Conservation (phyloP, 2,888 invertebrate genomes). For the Chrysolina oricalcia region DNA sequence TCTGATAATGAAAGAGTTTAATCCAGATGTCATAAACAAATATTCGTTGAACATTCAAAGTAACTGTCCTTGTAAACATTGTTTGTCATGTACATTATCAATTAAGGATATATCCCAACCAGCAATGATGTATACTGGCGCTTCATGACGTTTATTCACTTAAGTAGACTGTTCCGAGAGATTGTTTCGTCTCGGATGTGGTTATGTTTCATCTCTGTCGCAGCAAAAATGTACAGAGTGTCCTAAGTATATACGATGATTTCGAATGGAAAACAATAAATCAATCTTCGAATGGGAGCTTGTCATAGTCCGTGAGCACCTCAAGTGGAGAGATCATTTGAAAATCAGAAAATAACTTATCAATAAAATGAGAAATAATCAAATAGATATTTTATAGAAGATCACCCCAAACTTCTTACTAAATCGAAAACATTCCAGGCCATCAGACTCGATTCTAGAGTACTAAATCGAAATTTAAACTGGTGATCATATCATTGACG, state of each 20-base stretch:
- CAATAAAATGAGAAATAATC: too few relatives aligned
- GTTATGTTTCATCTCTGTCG: slow-evolving; percentile 41
- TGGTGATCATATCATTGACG: too few relatives aligned
- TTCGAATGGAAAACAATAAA: background rate
- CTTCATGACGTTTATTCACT: slow-evolving; percentile 57
- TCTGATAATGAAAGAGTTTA: slow-evolving; percentile 15
- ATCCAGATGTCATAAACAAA: background rate
- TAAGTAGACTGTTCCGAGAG: slow-evolving; percentile 51
- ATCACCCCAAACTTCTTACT: too few relatives aligned
- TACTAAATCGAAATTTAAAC: too few relatives aligned
- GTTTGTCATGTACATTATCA: slow-evolving; percentile 46
- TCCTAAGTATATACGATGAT: background rate
- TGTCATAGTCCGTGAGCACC: too few relatives aligned
- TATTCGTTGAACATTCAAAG: slow-evolving; percentile 35
- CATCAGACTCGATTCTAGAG: too few relatives aligned
- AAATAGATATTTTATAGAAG: too few relatives aligned
- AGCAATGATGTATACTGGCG: slow-evolving; percentile 43
- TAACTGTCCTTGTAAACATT: slow-evolving; percentile 42
- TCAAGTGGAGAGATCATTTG: too few relatives aligned
- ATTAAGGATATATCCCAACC: slow-evolving; percentile 43
- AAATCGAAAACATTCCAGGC: too few relatives aligned
- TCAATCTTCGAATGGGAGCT: too few relatives aligned
- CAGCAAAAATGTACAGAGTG: slow-evolving; percentile 26
- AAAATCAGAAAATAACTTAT: too few relatives aligned
- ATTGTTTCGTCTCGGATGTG: slow-evolving; percentile 43